Evolutionary conservation across 2,113 vertebrate species (phyloP).

Genomic region (Corythornis cristatus): DNA sequence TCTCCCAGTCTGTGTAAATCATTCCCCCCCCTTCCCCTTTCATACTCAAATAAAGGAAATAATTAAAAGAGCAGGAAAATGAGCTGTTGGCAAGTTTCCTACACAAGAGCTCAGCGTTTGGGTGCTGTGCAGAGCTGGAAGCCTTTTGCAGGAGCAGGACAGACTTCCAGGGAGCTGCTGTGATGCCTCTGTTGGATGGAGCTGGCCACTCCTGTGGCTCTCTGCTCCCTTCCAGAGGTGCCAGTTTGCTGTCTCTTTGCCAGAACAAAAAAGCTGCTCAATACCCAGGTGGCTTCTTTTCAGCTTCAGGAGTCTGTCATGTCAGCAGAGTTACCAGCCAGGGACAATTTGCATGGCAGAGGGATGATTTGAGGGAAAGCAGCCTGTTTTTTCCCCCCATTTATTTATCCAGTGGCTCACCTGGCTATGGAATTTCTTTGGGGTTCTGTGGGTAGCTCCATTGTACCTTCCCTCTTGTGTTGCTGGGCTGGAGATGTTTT

Average conservation of each 20-base stretch:
- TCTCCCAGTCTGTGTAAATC: neutral
- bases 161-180: neutral
- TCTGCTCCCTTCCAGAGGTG: neutral
- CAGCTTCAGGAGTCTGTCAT: neutral
- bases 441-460: neutral
- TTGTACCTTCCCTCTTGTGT: neutral
- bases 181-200: fast-evolving
- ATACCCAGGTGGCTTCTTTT: neutral
- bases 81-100: neutral
- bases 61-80: neutral
- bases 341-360: neutral
- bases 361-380: neutral
- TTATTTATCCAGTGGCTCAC: fast-evolving
- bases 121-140: neutral
- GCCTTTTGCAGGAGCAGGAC: fast-evolving
- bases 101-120: fast-evolving
- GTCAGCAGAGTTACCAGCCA: neutral
- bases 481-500: neutral
- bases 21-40: neutral
- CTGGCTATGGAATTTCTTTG: neutral
- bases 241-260: neutral
- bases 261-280: neutral
- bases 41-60: conserved; percentile 17
- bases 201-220: neutral
- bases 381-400: neutral